A percentile compares a stretch with the other conserved stretches of the same genome.
phyloP scores from a whole-genome alignment of 1,140 invertebrate genomes.

The Macrotrachela quadricornifera region DNA sequence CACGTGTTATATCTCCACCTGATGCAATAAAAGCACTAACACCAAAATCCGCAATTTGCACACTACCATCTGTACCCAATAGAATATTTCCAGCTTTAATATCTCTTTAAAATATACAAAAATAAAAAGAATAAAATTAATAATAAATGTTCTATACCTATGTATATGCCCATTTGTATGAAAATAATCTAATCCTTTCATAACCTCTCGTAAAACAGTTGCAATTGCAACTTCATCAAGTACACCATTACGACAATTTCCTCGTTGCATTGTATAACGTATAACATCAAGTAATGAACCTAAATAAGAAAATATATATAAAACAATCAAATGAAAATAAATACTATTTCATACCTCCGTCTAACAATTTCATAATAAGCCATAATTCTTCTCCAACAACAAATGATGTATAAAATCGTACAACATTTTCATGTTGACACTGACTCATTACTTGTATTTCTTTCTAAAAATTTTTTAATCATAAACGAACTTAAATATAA shows the following conservation, averaged over 20 bases:
- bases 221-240: constrained; percentile 94
- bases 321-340: too few relatives aligned
- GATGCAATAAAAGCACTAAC: constrained; percentile 62
- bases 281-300: constrained; percentile 85
- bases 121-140: not conserved
- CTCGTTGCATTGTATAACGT: constrained; percentile 86
- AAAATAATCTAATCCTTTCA: constrained; percentile 94
- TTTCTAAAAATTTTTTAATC: constrained; percentile 35
- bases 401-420: constrained; percentile 96
- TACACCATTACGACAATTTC: constrained; percentile 51
- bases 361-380: constrained; percentile 61
- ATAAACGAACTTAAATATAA: too few relatives aligned
- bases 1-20: constrained; percentile 59
- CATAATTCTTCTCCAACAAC: constrained; percentile 81
- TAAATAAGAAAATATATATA: too few relatives aligned
- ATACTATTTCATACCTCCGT: constrained; percentile 21
- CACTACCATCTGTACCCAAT: constrained; percentile 84
- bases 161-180: constrained; percentile 97
- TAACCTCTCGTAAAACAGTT: constrained; percentile 89
- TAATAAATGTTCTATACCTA: constrained; percentile 34
- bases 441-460: constrained; percentile 96
- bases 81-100: constrained; percentile 96
- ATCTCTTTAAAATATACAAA: constrained; percentile 39
- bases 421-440: constrained; percentile 95
- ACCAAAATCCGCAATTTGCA: constrained; percentile 52